Conservation (phyloP, 2,113 vertebrate genomes). For the Rhynchomys soricoides region DNA sequence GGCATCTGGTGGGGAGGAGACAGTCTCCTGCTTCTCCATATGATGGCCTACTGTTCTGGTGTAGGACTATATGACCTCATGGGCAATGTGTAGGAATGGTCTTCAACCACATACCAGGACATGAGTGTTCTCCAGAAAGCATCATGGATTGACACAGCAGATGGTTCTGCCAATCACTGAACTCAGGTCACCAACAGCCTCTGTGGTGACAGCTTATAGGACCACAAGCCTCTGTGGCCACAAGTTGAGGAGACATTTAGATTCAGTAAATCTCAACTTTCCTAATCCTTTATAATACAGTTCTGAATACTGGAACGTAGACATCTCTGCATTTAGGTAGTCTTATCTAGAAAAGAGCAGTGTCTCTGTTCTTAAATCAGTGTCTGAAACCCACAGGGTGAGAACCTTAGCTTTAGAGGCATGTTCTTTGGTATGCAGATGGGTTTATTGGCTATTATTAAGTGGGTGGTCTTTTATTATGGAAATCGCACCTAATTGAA, state of each 20-base stretch:
- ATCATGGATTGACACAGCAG: conserved; percentile 96
- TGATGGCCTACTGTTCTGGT: not conserved
- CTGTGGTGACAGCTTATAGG: not conserved
- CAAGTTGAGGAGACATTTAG: not conserved
- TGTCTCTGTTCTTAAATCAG: not conserved
- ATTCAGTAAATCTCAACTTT: not conserved
- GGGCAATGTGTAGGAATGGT: conserved; percentile 98
- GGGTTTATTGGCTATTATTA: not conserved
- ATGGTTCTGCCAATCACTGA: conserved; percentile 95
- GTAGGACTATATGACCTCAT: conserved; percentile 94
- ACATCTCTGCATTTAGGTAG: not conserved
- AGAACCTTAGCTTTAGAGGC: not conserved
- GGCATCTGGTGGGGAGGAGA: not conserved
- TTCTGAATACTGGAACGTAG: not conserved
- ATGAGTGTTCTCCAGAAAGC: conserved; percentile 93
- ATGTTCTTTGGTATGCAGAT: not conserved
- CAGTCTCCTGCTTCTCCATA: not conserved
- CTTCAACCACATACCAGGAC: conserved; percentile 81
- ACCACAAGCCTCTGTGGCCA: accelerated
- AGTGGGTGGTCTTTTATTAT: not conserved
- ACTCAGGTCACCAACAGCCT: conserved; percentile 92
- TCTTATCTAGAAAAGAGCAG: not conserved
- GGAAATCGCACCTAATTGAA: not conserved
- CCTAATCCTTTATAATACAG: not conserved
- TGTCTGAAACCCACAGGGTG: not conserved